Base-by-base conservation (phyloP, 2,113 vertebrate species). In the Ictalurus furcatus region DNA sequence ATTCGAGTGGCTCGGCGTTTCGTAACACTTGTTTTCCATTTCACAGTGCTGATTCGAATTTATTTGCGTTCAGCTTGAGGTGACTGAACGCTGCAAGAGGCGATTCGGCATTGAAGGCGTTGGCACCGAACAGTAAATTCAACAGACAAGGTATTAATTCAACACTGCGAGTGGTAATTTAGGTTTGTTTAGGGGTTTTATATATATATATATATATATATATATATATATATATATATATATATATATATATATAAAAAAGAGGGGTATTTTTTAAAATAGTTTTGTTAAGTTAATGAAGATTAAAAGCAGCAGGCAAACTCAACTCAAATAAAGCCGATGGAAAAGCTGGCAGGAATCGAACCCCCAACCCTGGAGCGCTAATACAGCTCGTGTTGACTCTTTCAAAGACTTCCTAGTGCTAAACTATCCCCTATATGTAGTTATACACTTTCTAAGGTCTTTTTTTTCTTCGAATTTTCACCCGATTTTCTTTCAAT, bases 1-100 rank as follows among this genome's bases (percentile, higher is more conserved):
- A 92, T 91, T 88, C 91, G 85, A 84, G 91, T 89, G 92, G 92
- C 83, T 89, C 88, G 91, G 52, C 34, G 90, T 94, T 95, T 94
- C 69, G 90, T 91, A 92, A 94, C 84, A 85, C 92, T 91, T 93
- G 87, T 92, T 92, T 93, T 92, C 88, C 23, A 89, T 87, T 90
- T 76, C 25, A 83, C 82, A 9, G 54, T n/a, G 0, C 58, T 54
- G 7, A 61, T 28, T 61, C 2, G 13, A n/a, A 19, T 86, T 63
- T 84, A 63, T 84, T 84, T 84, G 21, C 34, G 14, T 73, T 85
- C 14, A 54, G 65, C 16, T 65, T 19, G 11, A 65, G 25, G 37
- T 25, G 37, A 54, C 19, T 63, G 58, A 44, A 84, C 37, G n/a
- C 59, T 14, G 6, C 14, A 13, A 48, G 13, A 28, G 44, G 44